Conservation (phyloP, 1,140 invertebrate genomes). For the Araneus ventricosus region DNA sequence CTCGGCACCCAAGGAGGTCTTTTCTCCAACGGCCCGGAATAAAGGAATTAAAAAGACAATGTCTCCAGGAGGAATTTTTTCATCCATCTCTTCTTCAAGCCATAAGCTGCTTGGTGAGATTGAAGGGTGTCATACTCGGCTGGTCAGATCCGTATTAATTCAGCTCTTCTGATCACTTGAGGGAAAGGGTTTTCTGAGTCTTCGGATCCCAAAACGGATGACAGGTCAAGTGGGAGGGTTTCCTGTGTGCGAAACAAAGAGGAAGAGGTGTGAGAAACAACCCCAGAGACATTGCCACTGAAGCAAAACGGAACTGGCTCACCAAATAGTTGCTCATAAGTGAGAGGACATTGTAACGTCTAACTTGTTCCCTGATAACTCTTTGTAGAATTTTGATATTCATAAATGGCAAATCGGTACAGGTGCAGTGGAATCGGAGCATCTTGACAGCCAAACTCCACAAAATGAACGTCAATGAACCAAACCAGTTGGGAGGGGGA, state of each 20-base stretch:
- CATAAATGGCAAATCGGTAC: no score
- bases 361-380: no score
- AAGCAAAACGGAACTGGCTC: background rate
- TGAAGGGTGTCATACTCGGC: slow-evolving; percentile 11
- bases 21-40: slow-evolving; percentile 26
- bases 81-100: no score
- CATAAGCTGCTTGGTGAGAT: background rate
- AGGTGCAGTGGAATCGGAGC: no score
- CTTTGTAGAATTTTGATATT: no score
- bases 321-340: no score
- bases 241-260: slow-evolving; percentile 19
- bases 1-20: slow-evolving; percentile 31
- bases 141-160: slow-evolving; percentile 44
- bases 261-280: background rate
- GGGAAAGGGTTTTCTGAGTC: slow-evolving; percentile 24
- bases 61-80: background rate
- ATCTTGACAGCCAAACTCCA: no score
- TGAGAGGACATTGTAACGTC: background rate
- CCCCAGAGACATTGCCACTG: background rate
- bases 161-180: slow-evolving; percentile 8
- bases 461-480: no score
- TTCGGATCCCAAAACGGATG: background rate
- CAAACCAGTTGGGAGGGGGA: no score
- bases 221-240: slow-evolving; percentile 21
- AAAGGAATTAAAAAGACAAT: slow-evolving; percentile 53